Conservation (phyloP, 64 coral and sea anemone species). For the Montipora capricornis region DNA sequence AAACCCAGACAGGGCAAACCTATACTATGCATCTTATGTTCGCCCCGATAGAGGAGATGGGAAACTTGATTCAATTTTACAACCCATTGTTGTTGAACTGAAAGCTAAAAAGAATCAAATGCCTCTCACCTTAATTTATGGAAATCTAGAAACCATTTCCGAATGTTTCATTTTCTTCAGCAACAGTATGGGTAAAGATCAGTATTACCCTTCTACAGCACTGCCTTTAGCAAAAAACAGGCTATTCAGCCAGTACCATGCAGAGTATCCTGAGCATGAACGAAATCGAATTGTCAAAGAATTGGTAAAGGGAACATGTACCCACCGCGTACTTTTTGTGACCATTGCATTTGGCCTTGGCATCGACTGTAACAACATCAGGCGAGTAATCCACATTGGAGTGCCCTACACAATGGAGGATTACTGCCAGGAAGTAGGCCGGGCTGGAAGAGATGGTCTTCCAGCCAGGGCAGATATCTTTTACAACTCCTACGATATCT, state of each 20-base stretch:
- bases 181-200: constrained; percentile 29
- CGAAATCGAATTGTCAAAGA: constrained; percentile 36
- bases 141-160: constrained; percentile 61
- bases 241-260: constrained; percentile 65
- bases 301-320: constrained; percentile 46
- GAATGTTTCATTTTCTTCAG: constrained; percentile 56
- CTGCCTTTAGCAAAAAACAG: constrained; percentile 44
- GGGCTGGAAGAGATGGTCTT: constrained; percentile 64
- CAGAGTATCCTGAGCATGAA: constrained; percentile 51
- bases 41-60: constrained; percentile 41
- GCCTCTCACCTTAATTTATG: constrained; percentile 67
- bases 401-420: constrained; percentile 64
- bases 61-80: constrained; percentile 48
- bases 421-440: constrained; percentile 41
- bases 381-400: constrained; percentile 67
- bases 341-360: constrained; percentile 66
- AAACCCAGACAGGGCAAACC: constrained; percentile 67
- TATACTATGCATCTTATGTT: constrained; percentile 51
- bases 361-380: constrained; percentile 48
- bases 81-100: constrained; percentile 41
- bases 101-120: constrained; percentile 15
- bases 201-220: constrained; percentile 32
- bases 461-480: constrained; percentile 33
- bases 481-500: constrained; percentile 68
- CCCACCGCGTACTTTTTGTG: constrained; percentile 24